A percentile compares a stretch with the other conserved stretches of the same genome.
Evolutionary conservation across 2,888 invertebrate genomes (phyloP).

Genomic region (Drosophila paranaensis): DNA sequence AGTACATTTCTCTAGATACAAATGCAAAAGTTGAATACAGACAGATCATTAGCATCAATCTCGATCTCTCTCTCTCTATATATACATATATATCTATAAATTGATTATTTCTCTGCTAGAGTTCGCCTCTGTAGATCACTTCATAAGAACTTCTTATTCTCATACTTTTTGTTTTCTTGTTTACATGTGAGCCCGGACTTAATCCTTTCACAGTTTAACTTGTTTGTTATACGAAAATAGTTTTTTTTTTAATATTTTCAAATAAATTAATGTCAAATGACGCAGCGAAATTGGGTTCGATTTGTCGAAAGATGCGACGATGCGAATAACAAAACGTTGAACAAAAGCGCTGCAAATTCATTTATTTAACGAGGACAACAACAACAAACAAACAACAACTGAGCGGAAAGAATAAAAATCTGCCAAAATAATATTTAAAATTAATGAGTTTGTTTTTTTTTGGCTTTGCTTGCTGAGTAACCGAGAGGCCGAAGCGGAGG

Average conservation of each 20-base stretch:
- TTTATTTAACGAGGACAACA: slow-evolving; percentile 62
- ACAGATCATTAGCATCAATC: too few relatives aligned
- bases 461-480: slow-evolving; percentile 2
- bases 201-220: slow-evolving; percentile 2
- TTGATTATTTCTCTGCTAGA: too few relatives aligned
- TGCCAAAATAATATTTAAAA: slow-evolving; percentile 81
- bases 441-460: slow-evolving; percentile 58
- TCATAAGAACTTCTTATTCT: not conserved
- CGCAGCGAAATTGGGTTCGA: slow-evolving; percentile 63
- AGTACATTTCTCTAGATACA: too few relatives aligned
- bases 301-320: slow-evolving; percentile 68
- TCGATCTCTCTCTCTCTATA: too few relatives aligned
- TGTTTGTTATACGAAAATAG: not conserved
- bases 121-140: not conserved
- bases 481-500: slow-evolving; percentile 1
- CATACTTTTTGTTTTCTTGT: not conserved
- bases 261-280: slow-evolving; percentile 64
- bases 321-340: slow-evolving; percentile 14
- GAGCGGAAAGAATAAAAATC: slow-evolving; percentile 32
- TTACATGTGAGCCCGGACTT: too few relatives aligned
- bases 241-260: not conserved
- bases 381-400: not conserved
- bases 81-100: too few relatives aligned
- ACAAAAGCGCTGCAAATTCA: slow-evolving; percentile 62
- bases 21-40: too few relatives aligned